phyloP scores from a whole-genome alignment of 2,797 vertebrate genomes.

The Bovichtus variegatus region DNA sequence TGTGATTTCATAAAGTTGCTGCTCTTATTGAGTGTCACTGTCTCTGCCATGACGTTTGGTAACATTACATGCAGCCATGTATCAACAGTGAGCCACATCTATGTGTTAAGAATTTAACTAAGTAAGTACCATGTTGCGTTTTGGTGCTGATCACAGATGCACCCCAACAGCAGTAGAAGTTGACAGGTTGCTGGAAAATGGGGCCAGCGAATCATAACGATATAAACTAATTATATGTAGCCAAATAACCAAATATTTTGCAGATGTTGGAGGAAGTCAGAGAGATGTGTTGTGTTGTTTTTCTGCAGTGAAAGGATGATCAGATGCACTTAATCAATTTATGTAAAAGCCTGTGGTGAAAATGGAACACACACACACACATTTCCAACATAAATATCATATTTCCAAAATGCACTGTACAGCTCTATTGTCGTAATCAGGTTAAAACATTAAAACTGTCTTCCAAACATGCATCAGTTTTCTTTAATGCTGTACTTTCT shows the following conservation, averaged over 20 bases:
- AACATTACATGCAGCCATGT: neutral
- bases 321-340: conserved; percentile 4
- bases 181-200: neutral
- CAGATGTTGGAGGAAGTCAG: neutral
- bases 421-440: neutral
- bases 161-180: no score
- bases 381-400: neutral
- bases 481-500: neutral
- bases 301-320: neutral
- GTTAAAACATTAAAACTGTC: neutral
- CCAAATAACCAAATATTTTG: neutral
- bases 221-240: neutral
- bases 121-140: neutral
- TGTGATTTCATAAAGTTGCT: neutral
- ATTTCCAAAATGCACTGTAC: neutral
- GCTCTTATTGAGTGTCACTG: neutral
- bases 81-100: neutral
- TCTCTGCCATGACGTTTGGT: neutral
- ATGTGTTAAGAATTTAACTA: neutral
- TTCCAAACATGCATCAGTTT: neutral
- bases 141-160: neutral
- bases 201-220: neutral
- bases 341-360: conserved; percentile 9
- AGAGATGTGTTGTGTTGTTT: no score
- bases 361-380: neutral